Evolutionary conservation across 2,113 vertebrate genomes (phyloP), one percentile per base, ranked within the genome.

Genomic region (Boulengeromyrus knoepffleri): DNA sequence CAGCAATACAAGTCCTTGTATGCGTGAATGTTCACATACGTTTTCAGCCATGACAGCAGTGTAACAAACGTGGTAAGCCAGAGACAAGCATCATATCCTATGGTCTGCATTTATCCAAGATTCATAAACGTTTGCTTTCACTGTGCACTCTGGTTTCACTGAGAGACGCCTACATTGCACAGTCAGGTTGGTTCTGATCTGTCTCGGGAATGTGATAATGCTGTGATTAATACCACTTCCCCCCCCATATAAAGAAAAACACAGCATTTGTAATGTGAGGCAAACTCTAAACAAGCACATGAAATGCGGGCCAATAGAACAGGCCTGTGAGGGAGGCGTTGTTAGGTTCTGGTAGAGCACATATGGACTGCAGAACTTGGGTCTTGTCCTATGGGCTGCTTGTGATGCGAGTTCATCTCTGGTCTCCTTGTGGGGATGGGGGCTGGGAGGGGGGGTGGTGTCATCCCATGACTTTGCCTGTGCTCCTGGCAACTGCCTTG

Each of bases 21-120:
- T 47, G 92, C 85, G 53, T 2, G 53, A 89, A 39, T 92, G 90
- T 93, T 92, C 92, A 92, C 70, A 83, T 92, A 88, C 88, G 31
- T 12, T 31, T 91, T 91, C 66, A 47, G 86, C 5, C n/a, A 53
- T 52, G 45, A 90, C 21, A 39, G n/a, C n/a, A 74, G 15, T 6
- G 5, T 52, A 21, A 50, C 53, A 87, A 19, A 52, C n/a, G 56
- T 42, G 36, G 21, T 36, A 24, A 50, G 6, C 46, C 27, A 17
- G 39, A 77, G 77, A 6, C 17, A 85, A 52, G 74, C 10, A 47
- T 47, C 39, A 89, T 0, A 27, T 58, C 77, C 31, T 15, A 39
- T 10, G 15, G 74, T 46, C 47, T 77, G 46, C 8, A 8, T 49
- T 19, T 47, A 50, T 53, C n/a, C 49, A n/a, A 52, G 17, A 52